Evolutionary conservation across 2,888 invertebrate genomes (phyloP).

Genomic region (Trypoxylon attenuatum): DNA sequence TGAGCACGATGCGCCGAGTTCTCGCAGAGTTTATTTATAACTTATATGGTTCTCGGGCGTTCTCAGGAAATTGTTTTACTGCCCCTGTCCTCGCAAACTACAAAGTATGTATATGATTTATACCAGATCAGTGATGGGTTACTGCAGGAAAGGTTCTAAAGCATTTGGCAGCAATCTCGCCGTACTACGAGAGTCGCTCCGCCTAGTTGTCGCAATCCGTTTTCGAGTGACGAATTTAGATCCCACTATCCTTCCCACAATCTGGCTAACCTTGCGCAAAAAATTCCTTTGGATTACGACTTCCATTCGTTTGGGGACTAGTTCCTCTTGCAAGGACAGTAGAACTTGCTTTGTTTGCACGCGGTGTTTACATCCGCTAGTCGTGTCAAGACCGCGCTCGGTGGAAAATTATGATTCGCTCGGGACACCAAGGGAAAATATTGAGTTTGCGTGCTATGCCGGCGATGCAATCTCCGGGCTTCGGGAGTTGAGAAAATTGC

Average conservation of each 20-base stretch:
- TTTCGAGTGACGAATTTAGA: slow-evolving; percentile 30
- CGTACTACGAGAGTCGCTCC: slow-evolving; percentile 10
- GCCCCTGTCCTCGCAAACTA: slow-evolving; percentile 5
- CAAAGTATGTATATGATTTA: slow-evolving; percentile 47
- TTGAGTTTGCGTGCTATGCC: no score
- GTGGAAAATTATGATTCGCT: no score
- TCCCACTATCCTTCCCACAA: neutral
- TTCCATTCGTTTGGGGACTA: no score
- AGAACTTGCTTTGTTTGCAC: no score
- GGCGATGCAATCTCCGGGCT: no score
- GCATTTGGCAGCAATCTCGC: neutral
- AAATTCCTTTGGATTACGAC: no score
- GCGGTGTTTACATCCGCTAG: no score
- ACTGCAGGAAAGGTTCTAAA: slow-evolving; percentile 39
- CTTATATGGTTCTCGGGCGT: slow-evolving; percentile 23
- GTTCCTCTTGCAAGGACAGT: no score
- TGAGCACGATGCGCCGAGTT: neutral
- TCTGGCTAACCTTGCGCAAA: no score
- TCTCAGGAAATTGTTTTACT: slow-evolving; percentile 6
- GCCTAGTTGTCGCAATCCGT: neutral
- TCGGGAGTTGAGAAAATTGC: no score
- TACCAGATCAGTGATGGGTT: slow-evolving; percentile 29
- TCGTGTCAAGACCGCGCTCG: no score
- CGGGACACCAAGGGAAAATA: no score
- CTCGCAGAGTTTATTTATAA: slow-evolving; percentile 39